Conservation (phyloP, 2,113 vertebrate species). For the Cyphomyrus discorhynchus region DNA sequence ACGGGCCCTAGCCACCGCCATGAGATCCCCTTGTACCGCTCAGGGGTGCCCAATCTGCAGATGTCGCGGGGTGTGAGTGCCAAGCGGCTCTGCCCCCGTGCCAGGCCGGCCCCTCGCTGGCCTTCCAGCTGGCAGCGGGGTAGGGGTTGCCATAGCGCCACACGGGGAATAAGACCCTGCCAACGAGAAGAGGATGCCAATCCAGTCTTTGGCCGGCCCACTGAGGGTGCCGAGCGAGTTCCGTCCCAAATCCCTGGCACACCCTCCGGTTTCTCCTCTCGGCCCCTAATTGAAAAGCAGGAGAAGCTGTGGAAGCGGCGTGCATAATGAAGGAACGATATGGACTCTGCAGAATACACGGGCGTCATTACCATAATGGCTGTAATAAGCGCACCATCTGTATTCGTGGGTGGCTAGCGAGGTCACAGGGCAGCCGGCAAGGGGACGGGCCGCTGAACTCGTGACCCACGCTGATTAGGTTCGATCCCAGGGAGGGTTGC, state of each 20-base stretch:
- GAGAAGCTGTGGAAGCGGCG: constrained; percentile 25
- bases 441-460: neutral
- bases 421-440: constrained; percentile 26
- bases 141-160: constrained; percentile 7
- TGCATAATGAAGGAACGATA: constrained; percentile 32
- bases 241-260: neutral
- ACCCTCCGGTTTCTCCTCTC: constrained; percentile 7
- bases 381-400: constrained; percentile 52
- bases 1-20: neutral
- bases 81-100: neutral
- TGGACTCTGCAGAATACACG: constrained; percentile 38
- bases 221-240: constrained; percentile 24
- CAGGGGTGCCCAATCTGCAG: constrained; percentile 34
- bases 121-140: constrained; percentile 12
- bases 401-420: constrained; percentile 32
- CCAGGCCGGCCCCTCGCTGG: neutral
- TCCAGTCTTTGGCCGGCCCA: constrained; percentile 36
- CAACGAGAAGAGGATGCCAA: constrained; percentile 45
- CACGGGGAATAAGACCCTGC: constrained; percentile 14
- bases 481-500: constrained; percentile 28
- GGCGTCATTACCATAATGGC: constrained; percentile 55
- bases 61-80: constrained; percentile 23
- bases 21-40: constrained; percentile 13
- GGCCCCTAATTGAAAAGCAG: constrained; percentile 34
- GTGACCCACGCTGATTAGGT: constrained; percentile 13